Evolutionary conservation across 2,113 vertebrate species (phyloP).

Genomic region (Galemys pyrenaicus): DNA sequence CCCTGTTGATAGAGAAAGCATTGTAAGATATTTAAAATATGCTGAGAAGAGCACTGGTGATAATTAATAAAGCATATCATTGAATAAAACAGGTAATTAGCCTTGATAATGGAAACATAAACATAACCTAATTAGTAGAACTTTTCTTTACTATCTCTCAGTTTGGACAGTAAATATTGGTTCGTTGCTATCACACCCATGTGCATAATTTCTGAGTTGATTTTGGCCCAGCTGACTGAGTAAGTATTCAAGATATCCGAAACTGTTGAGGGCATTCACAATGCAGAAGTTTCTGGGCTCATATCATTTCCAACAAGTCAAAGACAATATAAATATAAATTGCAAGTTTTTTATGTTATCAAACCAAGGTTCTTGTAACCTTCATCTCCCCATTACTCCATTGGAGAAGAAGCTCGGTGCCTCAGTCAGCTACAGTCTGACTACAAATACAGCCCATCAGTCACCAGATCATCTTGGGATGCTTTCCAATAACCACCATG

Average conservation of each 20-base stretch:
- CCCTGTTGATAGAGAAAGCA: conserved; percentile 8
- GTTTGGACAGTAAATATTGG: conserved; percentile 12
- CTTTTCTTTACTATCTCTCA: conserved; percentile 48
- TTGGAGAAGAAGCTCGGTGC: neutral
- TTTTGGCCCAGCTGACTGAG: conserved; percentile 18
- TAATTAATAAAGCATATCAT: conserved; percentile 50
- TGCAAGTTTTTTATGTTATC: neutral
- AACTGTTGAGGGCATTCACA: conserved; percentile 6
- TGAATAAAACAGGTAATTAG: conserved; percentile 65
- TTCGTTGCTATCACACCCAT: conserved; percentile 39
- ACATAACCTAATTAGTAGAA: conserved; percentile 66
- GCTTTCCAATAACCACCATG: neutral
- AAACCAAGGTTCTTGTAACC: neutral
- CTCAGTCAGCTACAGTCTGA: neutral
- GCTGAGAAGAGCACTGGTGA: neutral
- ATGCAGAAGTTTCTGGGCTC: neutral
- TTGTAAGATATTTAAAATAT: conserved; percentile 49
- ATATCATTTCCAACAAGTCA: neutral
- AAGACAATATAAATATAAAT: conserved; percentile 5
- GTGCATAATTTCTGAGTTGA: conserved; percentile 51
- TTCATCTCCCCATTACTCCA: neutral
- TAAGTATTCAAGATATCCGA: conserved; percentile 16
- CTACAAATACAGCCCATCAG: accelerated
- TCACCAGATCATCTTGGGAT: neutral
- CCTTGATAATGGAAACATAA: conserved; percentile 60